Evolutionary conservation across 2,797 vertebrate genomes (phyloP).

Genomic region (Trematomus bernacchii): DNA sequence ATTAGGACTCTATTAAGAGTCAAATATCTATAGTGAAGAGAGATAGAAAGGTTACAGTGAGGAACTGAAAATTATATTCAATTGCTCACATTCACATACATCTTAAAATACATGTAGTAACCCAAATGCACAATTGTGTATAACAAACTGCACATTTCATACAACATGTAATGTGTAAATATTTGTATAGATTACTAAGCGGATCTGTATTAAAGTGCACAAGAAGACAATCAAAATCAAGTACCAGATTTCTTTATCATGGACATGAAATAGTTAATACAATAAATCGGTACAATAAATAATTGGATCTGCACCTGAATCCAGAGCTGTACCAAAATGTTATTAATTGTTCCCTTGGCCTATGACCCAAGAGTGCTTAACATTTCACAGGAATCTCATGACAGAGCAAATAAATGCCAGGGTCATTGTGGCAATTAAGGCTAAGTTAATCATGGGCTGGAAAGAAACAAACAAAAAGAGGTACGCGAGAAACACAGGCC

Average conservation of each 20-base stretch:
- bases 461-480: not conserved
- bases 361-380: not conserved
- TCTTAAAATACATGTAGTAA: too few species aligned
- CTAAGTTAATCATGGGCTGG: not conserved
- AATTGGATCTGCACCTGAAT: not conserved
- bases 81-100: not conserved
- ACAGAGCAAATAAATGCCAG: not conserved
- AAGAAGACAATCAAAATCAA: not conserved
- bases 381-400: not conserved
- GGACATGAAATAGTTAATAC: not conserved
- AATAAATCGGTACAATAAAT: not conserved
- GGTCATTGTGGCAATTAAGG: not conserved
- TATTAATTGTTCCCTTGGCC: not conserved
- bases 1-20: slow-evolving; percentile 19
- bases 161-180: not conserved
- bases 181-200: not conserved
- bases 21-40: slow-evolving; percentile 10
- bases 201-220: not conserved
- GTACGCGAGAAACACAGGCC: not conserved
- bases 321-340: not conserved
- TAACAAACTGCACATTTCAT: too few species aligned
- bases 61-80: slow-evolving; percentile 3
- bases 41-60: not conserved
- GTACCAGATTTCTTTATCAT: not conserved
- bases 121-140: too few species aligned